These are phyloP conservation scores for Bombus turneri DNA, from an alignment of 1,140 invertebrate genomes.

Conservation along the genomic window DNA sequence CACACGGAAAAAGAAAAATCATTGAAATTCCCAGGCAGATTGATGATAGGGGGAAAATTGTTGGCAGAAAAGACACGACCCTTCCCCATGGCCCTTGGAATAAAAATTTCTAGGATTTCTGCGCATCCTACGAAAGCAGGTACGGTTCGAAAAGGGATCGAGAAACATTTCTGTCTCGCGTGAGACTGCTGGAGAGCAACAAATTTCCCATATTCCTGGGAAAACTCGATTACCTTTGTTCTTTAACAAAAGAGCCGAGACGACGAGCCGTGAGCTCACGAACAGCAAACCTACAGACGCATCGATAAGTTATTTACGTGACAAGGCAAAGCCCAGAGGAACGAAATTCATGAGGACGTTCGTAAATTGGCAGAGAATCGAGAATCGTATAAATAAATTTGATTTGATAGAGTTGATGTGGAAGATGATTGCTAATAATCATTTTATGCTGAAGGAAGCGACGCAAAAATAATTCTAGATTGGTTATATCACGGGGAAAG, in stretches of 20 bases:
- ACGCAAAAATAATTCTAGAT: too few relatives aligned
- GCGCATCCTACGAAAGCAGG: neutral
- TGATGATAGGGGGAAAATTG: neutral
- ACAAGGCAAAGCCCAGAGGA: neutral
- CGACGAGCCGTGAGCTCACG: neutral
- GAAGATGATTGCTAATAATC: too few relatives aligned
- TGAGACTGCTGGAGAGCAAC: neutral
- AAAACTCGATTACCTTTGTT: slow-evolving; percentile 18
- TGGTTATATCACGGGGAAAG: too few relatives aligned
- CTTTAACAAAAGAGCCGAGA: neutral
- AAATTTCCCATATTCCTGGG: slow-evolving; percentile 37
- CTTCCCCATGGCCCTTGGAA: slow-evolving; percentile 6
- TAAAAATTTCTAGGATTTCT: slow-evolving; percentile 36
- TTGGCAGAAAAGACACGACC: neutral
- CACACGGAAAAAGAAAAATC: neutral
- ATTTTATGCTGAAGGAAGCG: too few relatives aligned
- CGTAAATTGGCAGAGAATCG: neutral
- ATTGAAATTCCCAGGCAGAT: slow-evolving; percentile 28
- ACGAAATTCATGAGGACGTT: neutral
- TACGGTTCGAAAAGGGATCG: neutral
- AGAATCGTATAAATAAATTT: slow-evolving; percentile 2
- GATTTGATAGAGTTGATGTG: neutral
- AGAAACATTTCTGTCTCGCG: slow-evolving; percentile 33
- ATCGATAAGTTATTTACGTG: neutral
- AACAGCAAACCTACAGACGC: neutral